Evolutionary conservation across 1,140 invertebrate genomes (phyloP).

Genomic region (Manduca sexta): DNA sequence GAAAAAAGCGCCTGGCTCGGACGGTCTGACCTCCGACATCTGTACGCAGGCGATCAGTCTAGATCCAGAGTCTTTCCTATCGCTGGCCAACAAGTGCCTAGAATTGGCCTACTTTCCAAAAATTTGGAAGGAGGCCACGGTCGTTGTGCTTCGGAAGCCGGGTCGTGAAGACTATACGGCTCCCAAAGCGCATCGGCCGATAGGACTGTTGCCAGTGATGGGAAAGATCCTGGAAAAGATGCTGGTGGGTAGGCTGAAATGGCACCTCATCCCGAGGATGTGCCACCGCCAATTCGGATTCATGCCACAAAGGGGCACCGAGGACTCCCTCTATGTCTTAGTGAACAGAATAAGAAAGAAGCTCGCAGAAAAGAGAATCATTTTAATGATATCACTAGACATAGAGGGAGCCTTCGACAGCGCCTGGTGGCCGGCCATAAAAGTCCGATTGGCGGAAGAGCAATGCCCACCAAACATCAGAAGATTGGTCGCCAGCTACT

Average conservation of each 20-base stretch:
- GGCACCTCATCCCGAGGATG: constrained; percentile 2
- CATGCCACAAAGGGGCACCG: constrained; percentile 13
- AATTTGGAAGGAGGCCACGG: constrained; percentile 12
- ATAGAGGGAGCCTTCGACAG: too few relatives aligned
- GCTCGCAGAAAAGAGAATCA: too few relatives aligned
- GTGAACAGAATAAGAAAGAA: constrained; percentile 1
- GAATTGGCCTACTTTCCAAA: constrained; percentile 3
- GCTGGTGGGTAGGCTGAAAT: constrained; percentile 9
- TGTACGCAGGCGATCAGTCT: background rate
- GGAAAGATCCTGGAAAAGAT: constrained; percentile 19
- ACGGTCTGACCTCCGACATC: constrained; percentile 10
- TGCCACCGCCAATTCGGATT: constrained; percentile 15
- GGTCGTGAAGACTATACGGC: constrained; percentile 7
- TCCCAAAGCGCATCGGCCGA: constrained; percentile 13
- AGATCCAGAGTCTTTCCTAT: background rate
- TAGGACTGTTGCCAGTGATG: constrained; percentile 14
- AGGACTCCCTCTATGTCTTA: constrained; percentile 21
- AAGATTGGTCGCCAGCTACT: constrained; percentile 1
- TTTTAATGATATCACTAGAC: too few relatives aligned
- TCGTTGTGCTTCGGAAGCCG: constrained; percentile 9
- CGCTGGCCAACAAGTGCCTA: constrained; percentile 3
- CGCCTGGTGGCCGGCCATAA: constrained; percentile 7
- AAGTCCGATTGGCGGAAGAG: background rate
- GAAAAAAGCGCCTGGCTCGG: constrained; percentile 15
- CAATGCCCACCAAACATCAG: background rate